Conservation (phyloP, 2,797 vertebrate species). For the Cygnus olor region DNA sequence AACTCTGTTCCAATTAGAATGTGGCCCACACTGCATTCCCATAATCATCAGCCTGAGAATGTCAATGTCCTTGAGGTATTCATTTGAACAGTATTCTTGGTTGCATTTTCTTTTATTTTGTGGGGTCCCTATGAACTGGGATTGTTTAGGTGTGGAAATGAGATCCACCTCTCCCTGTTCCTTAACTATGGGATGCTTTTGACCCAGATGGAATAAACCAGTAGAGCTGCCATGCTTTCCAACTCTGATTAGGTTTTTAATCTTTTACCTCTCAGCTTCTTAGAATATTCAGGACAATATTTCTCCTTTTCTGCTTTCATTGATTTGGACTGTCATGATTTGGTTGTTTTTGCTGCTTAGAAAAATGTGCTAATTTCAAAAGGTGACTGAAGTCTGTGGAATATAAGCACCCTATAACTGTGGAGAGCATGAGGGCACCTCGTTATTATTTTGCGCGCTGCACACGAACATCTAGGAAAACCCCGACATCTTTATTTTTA, state of each 20-base stretch:
- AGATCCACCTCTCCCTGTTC: not conserved
- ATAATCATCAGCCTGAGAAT: not conserved
- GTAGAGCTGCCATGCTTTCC: not conserved
- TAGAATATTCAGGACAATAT: not conserved
- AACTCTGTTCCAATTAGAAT: not conserved
- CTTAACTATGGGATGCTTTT: not conserved
- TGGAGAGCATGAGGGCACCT: not conserved
- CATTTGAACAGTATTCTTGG: rapidly evolving
- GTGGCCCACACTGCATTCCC: not conserved
- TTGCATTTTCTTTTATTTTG: not conserved
- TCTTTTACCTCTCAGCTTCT: not conserved
- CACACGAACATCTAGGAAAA: conserved; percentile 60
- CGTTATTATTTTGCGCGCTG: conserved; percentile 68
- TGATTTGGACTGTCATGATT: not conserved
- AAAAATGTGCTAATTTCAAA: conserved; percentile 21
- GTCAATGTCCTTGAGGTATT: not conserved
- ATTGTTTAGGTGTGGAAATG: not conserved
- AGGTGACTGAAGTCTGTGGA: not conserved
- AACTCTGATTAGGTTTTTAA: not conserved
- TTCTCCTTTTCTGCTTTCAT: not conserved
- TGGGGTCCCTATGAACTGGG: not conserved
- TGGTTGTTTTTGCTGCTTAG: not conserved
- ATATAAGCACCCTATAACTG: not conserved
- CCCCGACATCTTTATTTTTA: conserved; percentile 82
- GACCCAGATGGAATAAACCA: not conserved